Evolutionary conservation across 2,888 invertebrate species (phyloP).

Genomic region (Linnaemya tessellans): DNA sequence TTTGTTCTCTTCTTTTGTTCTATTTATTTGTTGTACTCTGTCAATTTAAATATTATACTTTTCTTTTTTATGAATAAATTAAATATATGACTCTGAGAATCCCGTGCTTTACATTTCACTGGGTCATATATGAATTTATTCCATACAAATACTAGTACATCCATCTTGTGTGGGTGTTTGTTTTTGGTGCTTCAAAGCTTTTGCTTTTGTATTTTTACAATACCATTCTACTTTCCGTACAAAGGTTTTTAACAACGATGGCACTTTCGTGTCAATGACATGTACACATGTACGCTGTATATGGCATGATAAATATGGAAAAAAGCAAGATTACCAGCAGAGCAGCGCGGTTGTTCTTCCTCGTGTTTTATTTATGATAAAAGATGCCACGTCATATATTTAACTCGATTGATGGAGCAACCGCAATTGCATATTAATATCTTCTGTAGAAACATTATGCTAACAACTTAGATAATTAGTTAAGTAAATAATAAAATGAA

Average conservation of each 20-base stretch:
- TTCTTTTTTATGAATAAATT: conserved; percentile 13
- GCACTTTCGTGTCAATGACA: conserved; percentile 68
- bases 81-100: conserved; percentile 10
- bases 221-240: not conserved
- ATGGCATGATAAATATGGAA: conserved; percentile 9
- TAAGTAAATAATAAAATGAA: too few species aligned
- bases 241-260: conserved; percentile 41
- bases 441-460: too few species aligned
- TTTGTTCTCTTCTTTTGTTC: conserved; percentile 19
- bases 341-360: conserved; percentile 24
- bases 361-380: not conserved
- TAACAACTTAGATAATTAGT: too few species aligned
- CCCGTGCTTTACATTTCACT: conserved; percentile 43
- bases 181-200: conserved; percentile 18
- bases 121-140: conserved; percentile 26
- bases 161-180: conserved; percentile 25
- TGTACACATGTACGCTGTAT: too few species aligned
- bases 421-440: too few species aligned
- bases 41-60: conserved; percentile 56
- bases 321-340: not conserved
- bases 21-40: conserved; percentile 47
- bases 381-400: conserved; percentile 19
- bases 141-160: not conserved
- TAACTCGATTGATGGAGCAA: conserved; percentile 1
- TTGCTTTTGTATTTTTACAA: conserved; percentile 8